Base-by-base conservation (phyloP, 2,888 invertebrate genomes). In the Drosophila conformis region DNA sequence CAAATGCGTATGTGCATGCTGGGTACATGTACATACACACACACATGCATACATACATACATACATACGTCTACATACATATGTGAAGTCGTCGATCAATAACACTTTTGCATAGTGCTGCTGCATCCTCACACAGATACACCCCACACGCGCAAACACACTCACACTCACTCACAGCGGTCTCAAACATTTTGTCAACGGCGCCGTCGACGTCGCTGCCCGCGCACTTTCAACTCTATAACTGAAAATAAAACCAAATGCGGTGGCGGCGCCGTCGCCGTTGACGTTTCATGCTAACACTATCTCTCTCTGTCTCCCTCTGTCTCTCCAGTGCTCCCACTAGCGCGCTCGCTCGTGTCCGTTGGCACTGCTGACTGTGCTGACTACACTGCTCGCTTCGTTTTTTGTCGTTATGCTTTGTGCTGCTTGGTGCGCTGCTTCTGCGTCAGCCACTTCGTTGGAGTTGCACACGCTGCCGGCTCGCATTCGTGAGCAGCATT, bases 401-500 rank as follows among this genome's bases (percentile, higher is more conserved):
- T 65, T 69, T 65, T 62, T 54, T 52, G 65, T 64, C 70, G 67
- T 64, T 80, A 46, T 71, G 73, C 70, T 73, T 80, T 80, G 79
- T 62, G 79, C 73, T 59, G 82, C 57, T 66, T 76, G 68, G 73
- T 46, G 46, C 64, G 76, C 70, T 83, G 77, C 68, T 69, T 72
- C 69, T 75, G 83, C 78, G 75, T 83, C 73, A 64, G 82, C 46
- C 80, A 83, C 87, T 85, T 85, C 87, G 76, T 89, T 91, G 88
- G 85, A 91, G 83, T 90, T 84, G 80, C 85, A 81, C 76, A 76
- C 76, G 71, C 73, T 76, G 66, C 76, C 82, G 69, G 52, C 58
- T 58, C 81, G 89, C 87, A 91, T 91, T 91, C 91, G 92, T 89
- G 84, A 90, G 86, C 81, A 82, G 84, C 80, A 87, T 77, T 83